Conservation (phyloP, 2,888 invertebrate genomes). For the Latheticus oryzae region DNA sequence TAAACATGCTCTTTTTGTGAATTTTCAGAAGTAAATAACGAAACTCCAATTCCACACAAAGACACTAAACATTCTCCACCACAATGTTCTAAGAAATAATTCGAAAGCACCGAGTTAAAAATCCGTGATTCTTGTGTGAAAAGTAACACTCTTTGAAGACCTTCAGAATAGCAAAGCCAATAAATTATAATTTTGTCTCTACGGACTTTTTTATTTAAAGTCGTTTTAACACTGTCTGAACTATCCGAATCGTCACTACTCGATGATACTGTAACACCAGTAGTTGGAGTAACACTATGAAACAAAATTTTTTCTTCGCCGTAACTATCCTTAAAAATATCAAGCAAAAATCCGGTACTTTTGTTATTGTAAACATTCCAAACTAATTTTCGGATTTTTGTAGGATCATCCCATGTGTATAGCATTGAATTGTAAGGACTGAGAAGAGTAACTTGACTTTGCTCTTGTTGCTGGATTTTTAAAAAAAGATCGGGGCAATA, state of each 20-base stretch:
- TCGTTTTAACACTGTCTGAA: slow-evolving; percentile 60
- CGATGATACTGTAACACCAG: slow-evolving; percentile 65
- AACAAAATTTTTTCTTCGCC: slow-evolving; percentile 81
- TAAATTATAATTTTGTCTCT: slow-evolving; percentile 82
- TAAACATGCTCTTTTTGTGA: slow-evolving; percentile 75
- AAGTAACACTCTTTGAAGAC: slow-evolving; percentile 78
- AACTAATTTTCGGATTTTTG: slow-evolving; percentile 75
- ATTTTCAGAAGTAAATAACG: slow-evolving; percentile 65
- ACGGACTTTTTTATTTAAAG: slow-evolving; percentile 72
- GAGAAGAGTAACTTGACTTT: slow-evolving; percentile 77
- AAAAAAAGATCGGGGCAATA: slow-evolving; percentile 83
- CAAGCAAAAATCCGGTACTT: slow-evolving; percentile 78
- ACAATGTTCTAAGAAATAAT: slow-evolving; percentile 76
- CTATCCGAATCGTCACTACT: slow-evolving; percentile 71
- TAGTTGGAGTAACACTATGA: slow-evolving; percentile 72
- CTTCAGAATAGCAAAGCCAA: slow-evolving; percentile 84
- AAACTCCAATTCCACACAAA: slow-evolving; percentile 75
- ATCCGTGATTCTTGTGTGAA: slow-evolving; percentile 82
- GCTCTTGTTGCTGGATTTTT: slow-evolving; percentile 77
- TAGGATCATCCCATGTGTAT: slow-evolving; percentile 89
- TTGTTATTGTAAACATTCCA: slow-evolving; percentile 89
- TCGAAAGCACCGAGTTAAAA: slow-evolving; percentile 71
- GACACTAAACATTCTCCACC: slow-evolving; percentile 77
- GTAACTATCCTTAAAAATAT: slow-evolving; percentile 77
- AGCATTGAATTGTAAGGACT: slow-evolving; percentile 81